Base-by-base conservation (phyloP, 2,888 invertebrate species). In the Agrotis puta region DNA sequence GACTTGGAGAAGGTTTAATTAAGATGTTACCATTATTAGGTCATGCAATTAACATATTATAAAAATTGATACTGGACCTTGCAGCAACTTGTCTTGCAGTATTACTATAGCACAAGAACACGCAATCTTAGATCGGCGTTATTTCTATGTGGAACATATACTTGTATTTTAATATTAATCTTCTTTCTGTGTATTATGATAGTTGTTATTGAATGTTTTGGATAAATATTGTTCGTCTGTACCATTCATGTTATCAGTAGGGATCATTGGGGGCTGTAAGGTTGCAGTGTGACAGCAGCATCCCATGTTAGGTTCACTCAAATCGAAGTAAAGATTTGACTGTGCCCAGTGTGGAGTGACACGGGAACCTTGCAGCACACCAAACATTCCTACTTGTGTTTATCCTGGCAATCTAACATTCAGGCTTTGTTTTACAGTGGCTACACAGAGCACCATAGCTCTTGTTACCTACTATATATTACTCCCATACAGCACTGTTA, bases 401-500 rank as follows among this genome's bases (percentile, higher is more conserved):
- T 85, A 85, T 90, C 92, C 94, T 93, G 94, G 94, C 94, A 92
- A 91, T 91, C 82, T 89, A 89, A 88, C 84, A 77, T 89, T 87
- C 89, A 88, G 89, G 88, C 94, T 95, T 92, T 92, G 92, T 94
- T 93, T 89, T 84, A 88, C 85, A 87, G 74, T 83, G 67, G 81
- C 80, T 85, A 85, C 73, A 72, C 81, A 77, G 93, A 91, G 93
- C 92, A 91, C 90, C 86, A 88, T 93, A 93, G 92, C 93, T 94
- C 92, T 86, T 86, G 70, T 81, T 89, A 89, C 88, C 80, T 91
- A 91, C 87, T 88, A 89, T 93, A 88, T 94, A 89, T 92, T 90
- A 91, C 92, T 91, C 91, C 92, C 91, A 91, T 92, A 94, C 91
- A 90, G 94, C 95, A 95, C 95, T 95, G 95, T 96, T 95, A 93